These are phyloP conservation scores for Phalacrocorax brasilianus DNA, from an alignment of 2,113 vertebrate genomes.

Conservation along the genomic window DNA sequence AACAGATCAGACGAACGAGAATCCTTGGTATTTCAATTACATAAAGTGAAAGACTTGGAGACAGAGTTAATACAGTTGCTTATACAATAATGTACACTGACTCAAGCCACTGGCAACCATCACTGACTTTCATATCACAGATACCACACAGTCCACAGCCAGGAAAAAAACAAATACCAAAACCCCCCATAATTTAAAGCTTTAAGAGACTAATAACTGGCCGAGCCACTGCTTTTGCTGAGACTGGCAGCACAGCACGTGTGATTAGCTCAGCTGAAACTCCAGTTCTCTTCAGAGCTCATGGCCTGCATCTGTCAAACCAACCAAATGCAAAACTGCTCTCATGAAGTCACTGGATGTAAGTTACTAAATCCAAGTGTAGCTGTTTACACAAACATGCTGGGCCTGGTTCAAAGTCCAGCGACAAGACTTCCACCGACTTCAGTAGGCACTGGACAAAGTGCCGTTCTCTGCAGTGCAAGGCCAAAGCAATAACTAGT, in stretches of 20 bases:
- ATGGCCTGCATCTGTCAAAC: neutral
- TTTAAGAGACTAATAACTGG: neutral
- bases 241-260: neutral
- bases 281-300: neutral
- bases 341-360: neutral
- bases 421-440: neutral
- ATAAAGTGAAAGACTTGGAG: neutral
- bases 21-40: neutral
- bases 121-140: neutral
- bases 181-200: neutral
- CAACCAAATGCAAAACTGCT: neutral
- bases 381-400: neutral
- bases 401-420: neutral
- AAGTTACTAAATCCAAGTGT: neutral
- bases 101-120: neutral
- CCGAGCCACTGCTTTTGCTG: neutral
- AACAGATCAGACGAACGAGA: neutral
- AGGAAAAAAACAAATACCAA: neutral
- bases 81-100: neutral
- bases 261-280: neutral
- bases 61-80: neutral
- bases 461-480: neutral
- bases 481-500: neutral
- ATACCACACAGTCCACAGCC: neutral
- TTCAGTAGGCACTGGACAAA: neutral